Evolutionary conservation across 2,797 vertebrate species (phyloP).

Genomic region (Phataginus tetradactyla): DNA sequence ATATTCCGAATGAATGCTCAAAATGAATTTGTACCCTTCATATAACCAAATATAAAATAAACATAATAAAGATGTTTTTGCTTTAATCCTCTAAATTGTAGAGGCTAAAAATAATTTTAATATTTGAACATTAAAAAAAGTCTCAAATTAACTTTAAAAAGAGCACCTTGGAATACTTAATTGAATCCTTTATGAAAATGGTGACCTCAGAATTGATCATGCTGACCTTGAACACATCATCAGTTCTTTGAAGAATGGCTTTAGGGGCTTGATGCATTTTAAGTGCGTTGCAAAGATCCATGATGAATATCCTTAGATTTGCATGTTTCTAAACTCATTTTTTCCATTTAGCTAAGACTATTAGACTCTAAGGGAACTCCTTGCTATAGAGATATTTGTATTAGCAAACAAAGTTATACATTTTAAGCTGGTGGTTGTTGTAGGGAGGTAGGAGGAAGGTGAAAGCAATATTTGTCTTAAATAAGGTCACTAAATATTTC

Average conservation of each 20-base stretch:
- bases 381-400: constrained; percentile 12
- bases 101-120: constrained; percentile 22
- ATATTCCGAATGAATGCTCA: not conserved
- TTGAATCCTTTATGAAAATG: constrained; percentile 47
- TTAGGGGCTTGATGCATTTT: constrained; percentile 46
- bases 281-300: not conserved
- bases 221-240: constrained; percentile 31
- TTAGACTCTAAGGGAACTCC: not conserved
- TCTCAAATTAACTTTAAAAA: constrained; percentile 41
- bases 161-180: constrained; percentile 49
- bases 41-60: not conserved
- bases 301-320: not conserved
- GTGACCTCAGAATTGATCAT: constrained; percentile 7
- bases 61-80: not conserved
- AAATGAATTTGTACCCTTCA: not conserved
- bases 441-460: not conserved
- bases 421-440: not conserved
- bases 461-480: not conserved
- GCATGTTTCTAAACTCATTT: constrained; percentile 11
- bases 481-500: not conserved
- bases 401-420: not conserved
- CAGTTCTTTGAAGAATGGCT: constrained; percentile 41
- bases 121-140: constrained; percentile 8
- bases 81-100: not conserved
- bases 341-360: not conserved